Evolutionary conservation across 2,113 vertebrate genomes (phyloP), one percentile per base, ranked within the genome.

Genomic region (Sturnus vulgaris): DNA sequence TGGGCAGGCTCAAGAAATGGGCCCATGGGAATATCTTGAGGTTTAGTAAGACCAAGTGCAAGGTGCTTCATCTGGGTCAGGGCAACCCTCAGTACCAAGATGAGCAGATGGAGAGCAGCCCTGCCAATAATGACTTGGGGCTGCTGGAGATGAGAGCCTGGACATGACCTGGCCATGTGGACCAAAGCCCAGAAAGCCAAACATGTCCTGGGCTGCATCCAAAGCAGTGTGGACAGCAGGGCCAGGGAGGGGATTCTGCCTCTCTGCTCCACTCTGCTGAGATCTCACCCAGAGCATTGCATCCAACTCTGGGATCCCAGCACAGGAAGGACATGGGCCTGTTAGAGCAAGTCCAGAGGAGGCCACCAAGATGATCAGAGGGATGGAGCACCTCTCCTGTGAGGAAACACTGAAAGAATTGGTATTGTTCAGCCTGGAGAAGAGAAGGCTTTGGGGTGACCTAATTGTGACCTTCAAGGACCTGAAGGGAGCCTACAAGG

Each of bases 131-230:
- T 56, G 39, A 39, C 18, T n/a, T 53, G 39, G 20, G 23, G 7
- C 7, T 52, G 33, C 27, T 52, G 52, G 44, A 46, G 46, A 2
- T 31, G 39, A 52, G 22, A 68, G 9, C 1, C 37, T 37, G 47
- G 46, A 53, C 28, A 33, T 52, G 15, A 78, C 11, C 19, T 2
- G 0, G 28, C 19, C 2, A 46, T 15, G 28, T 31, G 18, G 2
- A 27, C 46, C 9, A 12, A 7, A 46, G 22, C 37, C 28, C 63
- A 46, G 47, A 44, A 28, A 70, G n/a, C 12, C 40, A 70, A 39
- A 28, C 3, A 1, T 8, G 18, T 46, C 42, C n/a, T 64, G 50
- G 0, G 1, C 15, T 65, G 5, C n/a, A 47, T 39, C 49, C 12
- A 53, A 21, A 63, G 39, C 27, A 53, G 13, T 0, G 1, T 44